A percentile compares a stretch with the other conserved stretches of the same genome.
Conservation (phyloP, 35 echinoderm and acorn worm genomes). For the Apostichopus parvimensis region DNA sequence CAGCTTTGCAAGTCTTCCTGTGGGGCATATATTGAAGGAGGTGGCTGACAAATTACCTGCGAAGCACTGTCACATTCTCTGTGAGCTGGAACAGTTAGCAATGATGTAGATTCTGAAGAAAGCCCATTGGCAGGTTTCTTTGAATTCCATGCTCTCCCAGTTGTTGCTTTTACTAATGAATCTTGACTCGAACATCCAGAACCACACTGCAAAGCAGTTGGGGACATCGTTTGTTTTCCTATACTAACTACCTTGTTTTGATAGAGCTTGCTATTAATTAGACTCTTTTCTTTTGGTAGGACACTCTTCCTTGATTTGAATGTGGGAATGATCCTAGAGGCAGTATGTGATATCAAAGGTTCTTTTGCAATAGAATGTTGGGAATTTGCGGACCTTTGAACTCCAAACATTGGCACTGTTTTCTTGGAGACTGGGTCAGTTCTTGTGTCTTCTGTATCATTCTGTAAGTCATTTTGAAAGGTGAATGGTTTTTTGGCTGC, state of each 20-base stretch:
- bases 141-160: no score
- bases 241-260: background rate
- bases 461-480: background rate
- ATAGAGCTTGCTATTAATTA: background rate
- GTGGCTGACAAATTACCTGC: no score
- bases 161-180: no score
- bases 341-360: background rate
- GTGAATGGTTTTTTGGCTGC: slow-evolving; percentile 8
- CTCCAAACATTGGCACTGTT: slow-evolving; percentile 3
- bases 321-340: background rate
- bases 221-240: background rate
- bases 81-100: no score
- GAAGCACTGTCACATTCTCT: no score
- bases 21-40: no score
- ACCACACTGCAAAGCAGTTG: background rate
- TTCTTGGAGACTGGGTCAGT: background rate
- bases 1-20: no score
- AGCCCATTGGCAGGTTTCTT: no score
- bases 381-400: background rate
- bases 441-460: background rate
- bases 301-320: slow-evolving; percentile 26
- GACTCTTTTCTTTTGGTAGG: background rate
- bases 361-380: background rate
- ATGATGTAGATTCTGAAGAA: no score
- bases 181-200: background rate